These are phyloP conservation scores for Tauraco erythrolophus DNA, from an alignment of 2,113 vertebrate genomes.

Conservation along the genomic window DNA sequence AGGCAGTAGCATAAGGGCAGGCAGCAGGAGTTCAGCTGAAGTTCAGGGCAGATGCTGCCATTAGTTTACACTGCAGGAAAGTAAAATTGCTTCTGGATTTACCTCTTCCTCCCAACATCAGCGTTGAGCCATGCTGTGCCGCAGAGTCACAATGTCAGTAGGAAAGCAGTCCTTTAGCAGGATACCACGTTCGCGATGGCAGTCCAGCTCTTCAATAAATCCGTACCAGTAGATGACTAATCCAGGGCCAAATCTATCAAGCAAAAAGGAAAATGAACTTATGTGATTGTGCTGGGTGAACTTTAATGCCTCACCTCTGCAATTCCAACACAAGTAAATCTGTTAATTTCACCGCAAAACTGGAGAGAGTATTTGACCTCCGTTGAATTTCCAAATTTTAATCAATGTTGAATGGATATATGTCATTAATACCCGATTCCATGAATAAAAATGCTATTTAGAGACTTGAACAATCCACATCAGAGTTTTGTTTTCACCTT, in stretches of 20 bases:
- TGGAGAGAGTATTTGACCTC: background rate
- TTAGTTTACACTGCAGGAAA: conserved; percentile 85
- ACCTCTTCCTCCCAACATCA: conserved; percentile 68
- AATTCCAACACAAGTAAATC: background rate
- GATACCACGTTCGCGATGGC: conserved; percentile 93
- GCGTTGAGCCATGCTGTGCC: conserved; percentile 73
- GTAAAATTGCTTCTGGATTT: conserved; percentile 91
- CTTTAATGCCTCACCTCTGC: background rate
- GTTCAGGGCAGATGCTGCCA: conserved; percentile 91
- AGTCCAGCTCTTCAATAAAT: conserved; percentile 95
- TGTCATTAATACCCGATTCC: background rate
- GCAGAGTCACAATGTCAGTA: conserved; percentile 91
- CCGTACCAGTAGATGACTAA: conserved; percentile 99
- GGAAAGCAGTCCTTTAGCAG: conserved; percentile 95
- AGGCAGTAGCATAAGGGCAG: conserved; percentile 71
- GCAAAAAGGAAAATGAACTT: background rate
- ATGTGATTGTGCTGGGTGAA: background rate
- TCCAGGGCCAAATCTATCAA: conserved; percentile 92
- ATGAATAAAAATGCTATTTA: background rate
- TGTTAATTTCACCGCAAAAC: background rate
- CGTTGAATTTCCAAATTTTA: background rate
- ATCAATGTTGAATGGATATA: background rate
- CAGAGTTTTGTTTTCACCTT: background rate
- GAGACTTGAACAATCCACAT: background rate
- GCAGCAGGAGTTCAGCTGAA: conserved; percentile 87